These are phyloP conservation scores for Capitulum mitella DNA, from an alignment of 2,888 invertebrate genomes.

Conservation along the genomic window DNA sequence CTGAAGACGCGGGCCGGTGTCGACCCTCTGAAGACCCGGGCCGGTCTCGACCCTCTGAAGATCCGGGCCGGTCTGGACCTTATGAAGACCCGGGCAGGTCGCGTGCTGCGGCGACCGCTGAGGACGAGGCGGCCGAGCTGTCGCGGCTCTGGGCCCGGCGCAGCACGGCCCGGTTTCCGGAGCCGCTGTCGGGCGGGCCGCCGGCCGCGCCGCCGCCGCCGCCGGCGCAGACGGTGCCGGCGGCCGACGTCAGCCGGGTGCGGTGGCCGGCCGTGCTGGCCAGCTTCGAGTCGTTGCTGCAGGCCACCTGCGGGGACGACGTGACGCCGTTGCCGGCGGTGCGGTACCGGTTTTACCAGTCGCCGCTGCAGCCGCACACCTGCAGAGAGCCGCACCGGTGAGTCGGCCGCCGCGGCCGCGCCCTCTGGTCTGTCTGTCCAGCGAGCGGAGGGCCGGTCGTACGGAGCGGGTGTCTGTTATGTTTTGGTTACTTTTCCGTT, in stretches of 20 bases:
- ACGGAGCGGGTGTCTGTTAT: too few species aligned
- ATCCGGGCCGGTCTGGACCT: too few species aligned
- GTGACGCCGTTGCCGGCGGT: neutral
- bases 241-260: neutral
- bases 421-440: too few species aligned
- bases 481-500: too few species aligned
- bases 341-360: slow-evolving; percentile 1
- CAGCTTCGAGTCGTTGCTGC: neutral
- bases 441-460: too few species aligned
- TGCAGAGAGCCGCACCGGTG: neutral
- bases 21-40: too few species aligned
- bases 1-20: too few species aligned
- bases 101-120: too few species aligned
- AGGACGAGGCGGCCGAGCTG: too few species aligned
- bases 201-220: neutral
- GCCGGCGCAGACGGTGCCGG: neutral
- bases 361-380: neutral
- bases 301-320: neutral
- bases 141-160: too few species aligned
- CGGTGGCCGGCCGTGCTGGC: neutral
- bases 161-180: neutral
- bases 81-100: too few species aligned
- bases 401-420: neutral
- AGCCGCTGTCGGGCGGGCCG: neutral
- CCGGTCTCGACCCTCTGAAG: too few species aligned